Conservation (phyloP, 2,797 vertebrate species). For the Etheostoma perlongum region DNA sequence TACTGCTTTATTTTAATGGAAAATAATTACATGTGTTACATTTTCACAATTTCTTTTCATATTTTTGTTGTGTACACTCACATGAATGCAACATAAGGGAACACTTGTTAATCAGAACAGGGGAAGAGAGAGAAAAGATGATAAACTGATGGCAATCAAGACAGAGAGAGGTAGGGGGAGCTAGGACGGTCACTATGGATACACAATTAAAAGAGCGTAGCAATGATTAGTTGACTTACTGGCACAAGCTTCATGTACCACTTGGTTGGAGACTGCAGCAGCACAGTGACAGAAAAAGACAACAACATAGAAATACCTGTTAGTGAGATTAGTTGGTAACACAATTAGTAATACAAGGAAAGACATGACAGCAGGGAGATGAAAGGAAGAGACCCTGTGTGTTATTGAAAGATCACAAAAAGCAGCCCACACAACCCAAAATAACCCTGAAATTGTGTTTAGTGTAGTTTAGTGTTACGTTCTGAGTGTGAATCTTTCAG, state of each 20-base stretch:
- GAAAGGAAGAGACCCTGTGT: conserved; percentile 21
- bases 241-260: conserved; percentile 99
- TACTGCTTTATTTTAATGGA: neutral
- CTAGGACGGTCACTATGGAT: conserved; percentile 33
- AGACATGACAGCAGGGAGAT: conserved; percentile 52
- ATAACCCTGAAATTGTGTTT: conserved; percentile 26
- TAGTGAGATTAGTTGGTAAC: conserved; percentile 69
- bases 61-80: conserved; percentile 5
- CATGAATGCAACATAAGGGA: neutral
- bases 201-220: conserved; percentile 42
- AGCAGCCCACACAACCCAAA: conserved; percentile 30
- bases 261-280: conserved; percentile 98
- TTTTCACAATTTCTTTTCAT: neutral
- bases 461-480: conserved; percentile 5
- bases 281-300: conserved; percentile 74
- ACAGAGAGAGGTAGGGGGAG: neutral
- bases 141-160: conserved; percentile 17
- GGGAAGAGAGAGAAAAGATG: neutral
- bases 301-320: conserved; percentile 76
- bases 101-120: conserved; percentile 1
- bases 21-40: neutral
- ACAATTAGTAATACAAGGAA: conserved; percentile 59
- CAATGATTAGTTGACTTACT: conserved; percentile 91
- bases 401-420: conserved; percentile 22
- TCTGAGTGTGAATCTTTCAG: neutral